Conservation (phyloP, 2,113 vertebrate genomes). For the Ceyx cyanopectus region DNA sequence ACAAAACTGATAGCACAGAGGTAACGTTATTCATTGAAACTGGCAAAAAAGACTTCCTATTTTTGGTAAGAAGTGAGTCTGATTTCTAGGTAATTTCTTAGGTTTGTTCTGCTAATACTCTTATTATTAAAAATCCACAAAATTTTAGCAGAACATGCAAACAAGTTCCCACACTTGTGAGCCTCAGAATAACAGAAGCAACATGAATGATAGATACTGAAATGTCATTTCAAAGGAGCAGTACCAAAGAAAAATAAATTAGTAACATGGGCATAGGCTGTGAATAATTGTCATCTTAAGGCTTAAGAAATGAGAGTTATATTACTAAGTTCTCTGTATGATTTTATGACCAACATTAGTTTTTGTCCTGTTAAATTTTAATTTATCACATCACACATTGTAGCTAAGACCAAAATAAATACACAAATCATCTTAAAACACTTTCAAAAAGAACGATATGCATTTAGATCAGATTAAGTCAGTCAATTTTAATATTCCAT, state of each 20-base stretch:
- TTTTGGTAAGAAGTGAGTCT: not conserved
- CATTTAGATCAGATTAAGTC: constrained; percentile 18
- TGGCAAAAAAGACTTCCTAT: not conserved
- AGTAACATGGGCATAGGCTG: not conserved
- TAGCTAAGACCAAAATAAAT: constrained; percentile 18
- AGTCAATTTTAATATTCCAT: not conserved
- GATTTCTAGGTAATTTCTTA: not conserved
- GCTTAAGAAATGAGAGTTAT: not conserved
- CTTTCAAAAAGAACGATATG: not conserved
- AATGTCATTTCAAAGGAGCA: not conserved
- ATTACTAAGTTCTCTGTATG: not conserved
- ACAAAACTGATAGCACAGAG: not conserved
- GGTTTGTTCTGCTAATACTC: not conserved
- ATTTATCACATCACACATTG: not conserved
- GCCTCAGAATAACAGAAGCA: not conserved
- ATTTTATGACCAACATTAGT: not conserved
- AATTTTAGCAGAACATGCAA: not conserved
- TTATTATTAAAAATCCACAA: not conserved
- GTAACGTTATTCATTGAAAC: not conserved
- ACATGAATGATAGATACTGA: not conserved
- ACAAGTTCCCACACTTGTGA: not conserved
- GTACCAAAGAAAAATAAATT: not conserved
- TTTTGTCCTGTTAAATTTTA: not conserved
- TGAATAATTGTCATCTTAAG: not conserved
- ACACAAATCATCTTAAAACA: not conserved